phyloP scores from a whole-genome alignment of 35 echinoderm and acorn worm species.

The Ophiothrix spiculata region DNA sequence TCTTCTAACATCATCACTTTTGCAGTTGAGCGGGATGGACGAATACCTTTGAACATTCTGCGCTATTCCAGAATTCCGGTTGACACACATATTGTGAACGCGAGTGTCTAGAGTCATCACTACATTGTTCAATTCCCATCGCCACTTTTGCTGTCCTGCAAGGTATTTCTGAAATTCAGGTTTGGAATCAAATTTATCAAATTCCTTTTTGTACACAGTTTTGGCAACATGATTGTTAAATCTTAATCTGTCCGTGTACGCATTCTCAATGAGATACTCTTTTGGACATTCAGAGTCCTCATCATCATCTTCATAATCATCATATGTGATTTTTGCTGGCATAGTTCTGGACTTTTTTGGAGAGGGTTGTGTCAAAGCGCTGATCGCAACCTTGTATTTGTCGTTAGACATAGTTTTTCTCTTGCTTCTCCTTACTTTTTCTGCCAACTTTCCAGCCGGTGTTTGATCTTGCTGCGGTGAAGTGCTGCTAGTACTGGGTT shows the following conservation, averaged over 20 bases:
- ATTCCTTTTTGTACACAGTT: conserved; percentile 58
- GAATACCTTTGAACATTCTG: conserved; percentile 68
- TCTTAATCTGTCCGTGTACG: conserved; percentile 57
- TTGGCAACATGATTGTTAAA: conserved; percentile 78
- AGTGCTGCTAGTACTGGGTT: background rate
- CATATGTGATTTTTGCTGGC: background rate
- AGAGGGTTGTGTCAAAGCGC: background rate
- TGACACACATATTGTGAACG: conserved; percentile 62
- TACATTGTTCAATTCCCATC: conserved; percentile 73
- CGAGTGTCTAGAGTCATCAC: conserved; percentile 63
- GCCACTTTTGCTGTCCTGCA: conserved; percentile 72
- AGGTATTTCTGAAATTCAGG: conserved; percentile 68
- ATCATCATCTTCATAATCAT: too few relatives aligned
- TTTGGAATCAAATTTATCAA: conserved; percentile 55
- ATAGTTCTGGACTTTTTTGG: conserved; percentile 2
- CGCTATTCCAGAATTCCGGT: conserved; percentile 73
- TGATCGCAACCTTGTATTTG: background rate
- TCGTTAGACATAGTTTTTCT: background rate
- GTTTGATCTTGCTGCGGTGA: too few relatives aligned
- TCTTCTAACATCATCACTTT: conserved; percentile 74
- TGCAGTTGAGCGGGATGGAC: conserved; percentile 63
- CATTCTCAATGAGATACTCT: conserved; percentile 61
- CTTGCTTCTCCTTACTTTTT: background rate
- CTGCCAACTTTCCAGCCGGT: background rate
- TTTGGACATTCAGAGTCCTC: conserved; percentile 16